phyloP scores from a whole-genome alignment of 2,888 invertebrate genomes.

The Eupithecia exiguata region DNA sequence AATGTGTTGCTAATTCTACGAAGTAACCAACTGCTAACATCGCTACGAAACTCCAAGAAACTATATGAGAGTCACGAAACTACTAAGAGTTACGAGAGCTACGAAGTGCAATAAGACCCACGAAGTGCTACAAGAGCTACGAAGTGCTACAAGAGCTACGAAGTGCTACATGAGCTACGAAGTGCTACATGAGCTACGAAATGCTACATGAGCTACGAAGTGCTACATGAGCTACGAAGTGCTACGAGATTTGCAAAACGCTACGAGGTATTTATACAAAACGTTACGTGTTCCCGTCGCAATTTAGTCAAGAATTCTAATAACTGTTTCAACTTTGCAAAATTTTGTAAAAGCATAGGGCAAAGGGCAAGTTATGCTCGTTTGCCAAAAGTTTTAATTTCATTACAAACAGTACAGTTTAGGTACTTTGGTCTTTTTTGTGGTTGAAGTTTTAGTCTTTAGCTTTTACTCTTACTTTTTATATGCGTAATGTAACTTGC shows the following conservation, averaged over 20 bases:
- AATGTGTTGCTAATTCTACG: background rate
- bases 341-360: background rate
- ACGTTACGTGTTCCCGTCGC: background rate
- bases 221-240: background rate
- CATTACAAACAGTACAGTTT: background rate
- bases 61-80: background rate
- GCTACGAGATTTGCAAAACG: background rate
- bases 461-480: background rate
- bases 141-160: background rate
- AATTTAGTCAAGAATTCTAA: slow-evolving; percentile 3
- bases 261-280: background rate
- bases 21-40: background rate
- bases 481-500: background rate
- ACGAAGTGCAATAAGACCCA: too few species aligned
- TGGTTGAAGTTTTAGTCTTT: background rate
- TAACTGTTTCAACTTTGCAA: background rate
- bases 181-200: background rate
- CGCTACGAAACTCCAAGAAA: background rate
- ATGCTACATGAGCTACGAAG: background rate
- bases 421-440: background rate
- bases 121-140: background rate
- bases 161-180: background rate
- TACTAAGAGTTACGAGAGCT: too few species aligned
- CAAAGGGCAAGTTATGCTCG: background rate
- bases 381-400: slow-evolving; percentile 1